Evolutionary conservation across 2,113 vertebrate species (phyloP).

Genomic region (Mus musculus): DNA sequence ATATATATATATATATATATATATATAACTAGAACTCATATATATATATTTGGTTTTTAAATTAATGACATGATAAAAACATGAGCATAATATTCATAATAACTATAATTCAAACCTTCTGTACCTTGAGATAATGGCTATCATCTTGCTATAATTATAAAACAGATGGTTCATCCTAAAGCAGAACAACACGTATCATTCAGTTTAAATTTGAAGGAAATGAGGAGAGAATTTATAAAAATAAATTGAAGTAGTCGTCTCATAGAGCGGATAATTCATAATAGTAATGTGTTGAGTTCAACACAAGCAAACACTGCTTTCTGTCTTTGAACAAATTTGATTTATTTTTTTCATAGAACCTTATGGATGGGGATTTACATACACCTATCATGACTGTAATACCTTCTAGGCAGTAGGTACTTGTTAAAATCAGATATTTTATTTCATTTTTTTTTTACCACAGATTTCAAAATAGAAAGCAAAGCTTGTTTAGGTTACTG

Average conservation of each 20-base stretch:
- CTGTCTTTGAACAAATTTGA: neutral
- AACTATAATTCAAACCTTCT: slow-evolving; percentile 65
- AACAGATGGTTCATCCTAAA: slow-evolving; percentile 75
- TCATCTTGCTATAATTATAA: slow-evolving; percentile 73
- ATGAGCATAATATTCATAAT: slow-evolving; percentile 34
- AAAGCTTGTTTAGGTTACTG: neutral
- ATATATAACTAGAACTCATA: no score
- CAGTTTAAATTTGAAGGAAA: slow-evolving; percentile 74
- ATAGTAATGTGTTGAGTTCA: neutral
- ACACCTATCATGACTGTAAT: neutral
- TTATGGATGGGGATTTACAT: neutral
- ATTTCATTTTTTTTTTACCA: neutral
- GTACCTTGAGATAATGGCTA: slow-evolving; percentile 69
- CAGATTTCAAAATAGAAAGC: neutral
- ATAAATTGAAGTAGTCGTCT: slow-evolving; percentile 34
- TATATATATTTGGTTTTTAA: slow-evolving; percentile 10
- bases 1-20: neutral
- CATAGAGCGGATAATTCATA: neutral
- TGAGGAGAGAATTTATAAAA: slow-evolving; percentile 62
- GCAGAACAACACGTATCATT: slow-evolving; percentile 69
- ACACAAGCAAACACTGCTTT: neutral
- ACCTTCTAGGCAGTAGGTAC: neutral
- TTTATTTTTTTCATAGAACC: neutral
- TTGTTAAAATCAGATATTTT: slow-evolving; percentile 28
- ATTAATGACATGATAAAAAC: slow-evolving; percentile 29